These are phyloP conservation scores for Hypomesus transpacificus DNA, from an alignment of 2,113 vertebrate genomes.

Conservation along the genomic window DNA sequence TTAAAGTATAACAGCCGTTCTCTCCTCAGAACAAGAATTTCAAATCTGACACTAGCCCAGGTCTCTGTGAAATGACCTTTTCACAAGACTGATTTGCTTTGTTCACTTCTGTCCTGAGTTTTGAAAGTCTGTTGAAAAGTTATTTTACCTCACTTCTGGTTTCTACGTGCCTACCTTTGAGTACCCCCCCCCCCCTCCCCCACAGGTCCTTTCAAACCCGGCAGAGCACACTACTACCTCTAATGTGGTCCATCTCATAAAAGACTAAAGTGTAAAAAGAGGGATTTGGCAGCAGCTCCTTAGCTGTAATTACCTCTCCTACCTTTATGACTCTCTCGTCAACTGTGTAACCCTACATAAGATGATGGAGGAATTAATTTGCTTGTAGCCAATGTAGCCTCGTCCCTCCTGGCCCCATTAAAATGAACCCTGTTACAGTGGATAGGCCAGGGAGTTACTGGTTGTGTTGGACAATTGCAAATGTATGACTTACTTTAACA, in stretches of 20 bases:
- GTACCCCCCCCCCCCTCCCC: neutral
- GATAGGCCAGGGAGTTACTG: constrained; percentile 21
- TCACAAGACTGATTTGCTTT: constrained; percentile 9
- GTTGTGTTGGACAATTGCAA: constrained; percentile 22
- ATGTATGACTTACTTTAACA: constrained; percentile 27
- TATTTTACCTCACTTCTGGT: neutral
- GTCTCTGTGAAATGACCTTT: constrained; percentile 41
- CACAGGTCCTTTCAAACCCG: neutral
- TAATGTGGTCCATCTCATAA: neutral
- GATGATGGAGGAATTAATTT: constrained; percentile 14
- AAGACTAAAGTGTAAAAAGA: constrained; percentile 2
- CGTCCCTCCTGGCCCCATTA: constrained; percentile 8
- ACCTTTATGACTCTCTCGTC: neutral
- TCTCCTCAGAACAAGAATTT: constrained; percentile 40
- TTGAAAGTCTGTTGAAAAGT: neutral
- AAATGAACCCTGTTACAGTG: constrained; percentile 26
- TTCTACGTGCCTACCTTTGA: neutral
- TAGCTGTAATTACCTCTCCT: constrained; percentile 4
- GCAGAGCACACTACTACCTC: neutral
- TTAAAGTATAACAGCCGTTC: constrained; percentile 47
- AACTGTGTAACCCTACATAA: neutral
- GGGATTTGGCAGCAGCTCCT: constrained; percentile 1
- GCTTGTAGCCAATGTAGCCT: neutral
- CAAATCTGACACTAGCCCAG: constrained; percentile 42
- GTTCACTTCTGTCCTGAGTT: constrained; percentile 1